phyloP scores from a whole-genome alignment of 1,140 invertebrate genomes.

The Polypedilum vanderplanki region DNA sequence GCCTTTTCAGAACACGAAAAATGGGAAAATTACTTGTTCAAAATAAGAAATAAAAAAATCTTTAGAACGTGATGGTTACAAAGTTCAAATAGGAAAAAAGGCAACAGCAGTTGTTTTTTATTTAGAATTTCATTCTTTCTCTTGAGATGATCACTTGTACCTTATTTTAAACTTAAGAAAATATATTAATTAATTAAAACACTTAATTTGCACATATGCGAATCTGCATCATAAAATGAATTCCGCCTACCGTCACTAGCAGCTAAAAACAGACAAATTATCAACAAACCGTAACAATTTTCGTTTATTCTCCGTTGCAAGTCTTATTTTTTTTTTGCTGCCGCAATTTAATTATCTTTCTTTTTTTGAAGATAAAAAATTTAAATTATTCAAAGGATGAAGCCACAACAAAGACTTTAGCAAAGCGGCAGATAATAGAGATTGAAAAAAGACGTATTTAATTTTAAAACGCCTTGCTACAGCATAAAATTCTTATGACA shows the following conservation, averaged over 20 bases:
- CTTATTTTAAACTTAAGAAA: not conserved
- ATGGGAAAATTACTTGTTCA: too few relatives aligned
- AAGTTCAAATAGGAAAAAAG: too few relatives aligned
- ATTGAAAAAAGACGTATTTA: not conserved
- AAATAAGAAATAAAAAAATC: too few relatives aligned
- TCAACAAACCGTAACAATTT: not conserved
- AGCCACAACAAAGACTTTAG: not conserved
- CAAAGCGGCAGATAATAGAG: not conserved
- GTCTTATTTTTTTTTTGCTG: not conserved
- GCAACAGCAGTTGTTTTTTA: too few relatives aligned
- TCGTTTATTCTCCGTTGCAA: not conserved
- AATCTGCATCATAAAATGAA: constrained; percentile 8
- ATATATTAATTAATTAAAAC: not conserved
- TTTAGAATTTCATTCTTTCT: too few relatives aligned
- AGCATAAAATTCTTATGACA: too few relatives aligned
- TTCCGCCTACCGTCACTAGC: too few relatives aligned
- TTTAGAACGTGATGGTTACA: too few relatives aligned
- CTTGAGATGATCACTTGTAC: not conserved
- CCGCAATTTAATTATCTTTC: not conserved
- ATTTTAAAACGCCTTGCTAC: too few relatives aligned
- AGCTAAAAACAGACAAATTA: not conserved
- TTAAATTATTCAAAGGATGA: not conserved
- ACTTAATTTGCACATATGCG: constrained; percentile 12
- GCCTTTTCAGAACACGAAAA: too few relatives aligned
- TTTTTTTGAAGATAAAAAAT: not conserved